Evolutionary conservation across 2,888 invertebrate genomes (phyloP).

Genomic region (Pyrrhosoma nymphula): DNA sequence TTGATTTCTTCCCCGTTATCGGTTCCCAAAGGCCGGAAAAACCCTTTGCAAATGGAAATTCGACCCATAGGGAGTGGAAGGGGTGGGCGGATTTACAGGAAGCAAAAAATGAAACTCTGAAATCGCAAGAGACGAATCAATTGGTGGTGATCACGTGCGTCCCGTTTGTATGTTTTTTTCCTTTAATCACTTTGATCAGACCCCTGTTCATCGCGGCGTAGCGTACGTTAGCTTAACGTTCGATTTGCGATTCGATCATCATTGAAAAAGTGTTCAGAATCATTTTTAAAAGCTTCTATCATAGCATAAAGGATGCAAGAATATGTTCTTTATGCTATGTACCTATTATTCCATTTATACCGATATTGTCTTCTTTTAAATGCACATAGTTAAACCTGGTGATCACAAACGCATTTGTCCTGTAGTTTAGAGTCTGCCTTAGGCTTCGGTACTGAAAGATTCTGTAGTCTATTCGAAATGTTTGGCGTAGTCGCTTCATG

Average conservation of each 20-base stretch:
- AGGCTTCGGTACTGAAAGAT: too few species aligned
- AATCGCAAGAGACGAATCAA: not conserved
- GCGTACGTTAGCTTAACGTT: not conserved
- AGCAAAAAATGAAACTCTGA: not conserved
- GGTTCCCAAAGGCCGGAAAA: not conserved
- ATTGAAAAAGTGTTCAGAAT: not conserved
- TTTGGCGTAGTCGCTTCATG: too few species aligned
- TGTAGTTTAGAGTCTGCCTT: too few species aligned
- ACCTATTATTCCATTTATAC: too few species aligned
- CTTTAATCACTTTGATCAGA: not conserved
- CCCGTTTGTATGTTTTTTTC: not conserved
- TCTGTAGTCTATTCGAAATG: too few species aligned
- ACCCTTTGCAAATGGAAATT: not conserved
- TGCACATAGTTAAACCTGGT: too few species aligned
- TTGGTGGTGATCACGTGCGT: not conserved
- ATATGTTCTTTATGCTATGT: too few species aligned
- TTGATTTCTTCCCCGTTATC: not conserved
- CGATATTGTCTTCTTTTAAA: too few species aligned
- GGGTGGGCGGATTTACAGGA: not conserved
- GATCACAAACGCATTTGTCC: too few species aligned
- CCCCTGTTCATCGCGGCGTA: not conserved
- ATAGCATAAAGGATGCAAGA: not conserved
- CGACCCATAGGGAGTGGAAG: not conserved
- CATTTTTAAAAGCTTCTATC: not conserved
- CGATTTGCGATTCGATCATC: not conserved